A percentile compares a stretch with the other conserved stretches of the same genome.
These are phyloP conservation scores for Siderastrea siderea DNA, from an alignment of 92 coral and sea anemone genomes.

Conservation along the genomic window DNA sequence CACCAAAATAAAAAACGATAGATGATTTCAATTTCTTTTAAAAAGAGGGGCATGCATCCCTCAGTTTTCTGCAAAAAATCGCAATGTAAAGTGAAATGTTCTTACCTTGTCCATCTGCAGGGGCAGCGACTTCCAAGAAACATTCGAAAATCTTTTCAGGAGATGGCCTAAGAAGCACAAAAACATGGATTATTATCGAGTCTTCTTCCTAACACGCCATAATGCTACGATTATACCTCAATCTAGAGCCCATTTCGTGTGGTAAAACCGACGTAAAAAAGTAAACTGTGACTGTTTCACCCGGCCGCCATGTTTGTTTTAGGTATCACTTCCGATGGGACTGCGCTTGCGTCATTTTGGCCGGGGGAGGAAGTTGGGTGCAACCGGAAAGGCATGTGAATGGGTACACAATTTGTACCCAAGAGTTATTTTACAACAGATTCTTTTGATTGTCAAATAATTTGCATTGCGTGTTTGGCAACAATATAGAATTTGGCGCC, in stretches of 20 bases:
- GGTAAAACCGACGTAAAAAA: conserved; percentile 9
- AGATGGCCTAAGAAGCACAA: conserved; percentile 68
- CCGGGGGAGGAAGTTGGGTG: conserved; percentile 55
- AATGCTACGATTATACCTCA: conserved; percentile 68
- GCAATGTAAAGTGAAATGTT: background rate
- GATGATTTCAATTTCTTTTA: background rate
- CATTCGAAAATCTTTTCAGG: conserved; percentile 94
- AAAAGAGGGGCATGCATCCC: background rate
- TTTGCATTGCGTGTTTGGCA: background rate
- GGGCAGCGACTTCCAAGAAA: conserved; percentile 93
- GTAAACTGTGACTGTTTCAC: conserved; percentile 4
- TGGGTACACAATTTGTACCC: background rate
- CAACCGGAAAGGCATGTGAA: conserved; percentile 31
- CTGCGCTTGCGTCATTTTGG: conserved; percentile 61
- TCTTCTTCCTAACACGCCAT: background rate
- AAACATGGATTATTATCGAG: background rate
- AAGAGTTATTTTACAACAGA: too few species aligned
- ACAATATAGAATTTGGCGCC: too few species aligned
- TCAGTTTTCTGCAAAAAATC: background rate
- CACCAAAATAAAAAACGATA: background rate
- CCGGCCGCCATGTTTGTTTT: conserved; percentile 72
- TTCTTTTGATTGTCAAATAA: background rate
- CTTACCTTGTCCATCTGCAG: conserved; percentile 11
- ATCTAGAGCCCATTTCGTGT: conserved; percentile 93
- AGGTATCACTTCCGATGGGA: conserved; percentile 31